These are phyloP conservation scores for Lasaia peninsularis DNA, from an alignment of 1,140 invertebrate genomes.

Conservation along the genomic window DNA sequence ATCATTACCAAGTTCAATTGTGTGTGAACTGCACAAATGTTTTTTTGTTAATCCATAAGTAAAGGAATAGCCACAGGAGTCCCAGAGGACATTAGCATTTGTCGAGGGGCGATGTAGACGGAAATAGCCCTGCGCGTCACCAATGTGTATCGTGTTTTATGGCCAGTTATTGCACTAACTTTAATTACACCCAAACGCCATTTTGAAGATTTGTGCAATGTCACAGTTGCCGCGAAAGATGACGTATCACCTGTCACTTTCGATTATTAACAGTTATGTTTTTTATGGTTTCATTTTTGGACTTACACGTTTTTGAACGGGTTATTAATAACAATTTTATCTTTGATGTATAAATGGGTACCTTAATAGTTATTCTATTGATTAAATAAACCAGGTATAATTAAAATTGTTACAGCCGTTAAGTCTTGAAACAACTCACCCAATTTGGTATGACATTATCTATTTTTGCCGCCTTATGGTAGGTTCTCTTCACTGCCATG, in stretches of 20 bases:
- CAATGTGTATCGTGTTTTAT: slow-evolving; percentile 59
- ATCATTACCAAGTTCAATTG: too few species aligned
- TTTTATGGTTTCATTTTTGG: background rate
- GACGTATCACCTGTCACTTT: slow-evolving; percentile 40
- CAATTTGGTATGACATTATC: too few species aligned
- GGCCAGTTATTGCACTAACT: slow-evolving; percentile 56
- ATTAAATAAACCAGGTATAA: too few species aligned
- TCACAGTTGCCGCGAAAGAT: slow-evolving; percentile 60
- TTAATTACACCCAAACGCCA: slow-evolving; percentile 62
- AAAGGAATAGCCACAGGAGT: slow-evolving; percentile 4
- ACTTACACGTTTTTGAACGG: background rate
- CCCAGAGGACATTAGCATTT: slow-evolving; percentile 73
- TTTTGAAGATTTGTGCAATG: slow-evolving; percentile 65
- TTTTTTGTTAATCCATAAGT: too few species aligned
- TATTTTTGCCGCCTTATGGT: too few species aligned
- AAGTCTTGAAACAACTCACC: too few species aligned
- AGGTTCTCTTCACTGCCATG: too few species aligned
- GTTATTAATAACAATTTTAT: too few species aligned
- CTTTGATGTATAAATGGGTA: too few species aligned
- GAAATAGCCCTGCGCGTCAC: slow-evolving; percentile 68
- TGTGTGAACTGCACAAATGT: too few species aligned
- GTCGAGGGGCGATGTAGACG: slow-evolving; percentile 57
- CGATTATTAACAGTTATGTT: slow-evolving; percentile 8
- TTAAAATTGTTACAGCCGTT: too few species aligned
- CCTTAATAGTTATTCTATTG: too few species aligned